Percentiles rank a stretch among this genome's conserved stretches.
phyloP scores from a whole-genome alignment of 2,113 vertebrate species.

The Neolamprologus toae region DNA sequence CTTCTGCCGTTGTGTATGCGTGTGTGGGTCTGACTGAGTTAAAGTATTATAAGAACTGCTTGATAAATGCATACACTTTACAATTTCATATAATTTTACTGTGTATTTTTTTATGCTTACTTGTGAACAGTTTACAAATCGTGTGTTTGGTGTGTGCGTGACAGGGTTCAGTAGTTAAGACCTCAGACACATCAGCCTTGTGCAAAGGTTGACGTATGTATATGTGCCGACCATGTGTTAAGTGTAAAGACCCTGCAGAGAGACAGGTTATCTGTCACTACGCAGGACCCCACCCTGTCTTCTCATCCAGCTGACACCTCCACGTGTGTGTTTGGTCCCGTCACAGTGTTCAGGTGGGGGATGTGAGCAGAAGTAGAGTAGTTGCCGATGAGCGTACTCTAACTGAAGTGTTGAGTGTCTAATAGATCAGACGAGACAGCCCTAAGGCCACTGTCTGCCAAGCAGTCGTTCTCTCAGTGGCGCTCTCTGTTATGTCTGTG shows the following conservation, averaged over 20 bases:
- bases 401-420: conserved; percentile 33
- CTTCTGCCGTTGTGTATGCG: background rate
- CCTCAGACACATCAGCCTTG: conserved; percentile 9
- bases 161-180: background rate
- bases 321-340: conserved; percentile 22
- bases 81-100: background rate
- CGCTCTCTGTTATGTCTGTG: conserved; percentile 46
- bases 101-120: background rate
- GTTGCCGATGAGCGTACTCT: background rate
- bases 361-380: background rate
- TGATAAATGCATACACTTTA: background rate
- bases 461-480: background rate
- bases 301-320: background rate
- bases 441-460: conserved; percentile 49
- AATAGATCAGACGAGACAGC: conserved; percentile 49
- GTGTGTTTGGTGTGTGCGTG: background rate
- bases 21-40: background rate
- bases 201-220: conserved; percentile 36
- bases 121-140: background rate
- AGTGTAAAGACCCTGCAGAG: conserved; percentile 19
- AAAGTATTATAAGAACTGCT: background rate
- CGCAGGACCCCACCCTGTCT: background rate
- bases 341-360: background rate
- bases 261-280: conserved; percentile 44
- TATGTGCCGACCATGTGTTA: conserved; percentile 22